Evolutionary conservation across 2,888 invertebrate genomes (phyloP).

Genomic region (Pollenia griseotomentosa): DNA sequence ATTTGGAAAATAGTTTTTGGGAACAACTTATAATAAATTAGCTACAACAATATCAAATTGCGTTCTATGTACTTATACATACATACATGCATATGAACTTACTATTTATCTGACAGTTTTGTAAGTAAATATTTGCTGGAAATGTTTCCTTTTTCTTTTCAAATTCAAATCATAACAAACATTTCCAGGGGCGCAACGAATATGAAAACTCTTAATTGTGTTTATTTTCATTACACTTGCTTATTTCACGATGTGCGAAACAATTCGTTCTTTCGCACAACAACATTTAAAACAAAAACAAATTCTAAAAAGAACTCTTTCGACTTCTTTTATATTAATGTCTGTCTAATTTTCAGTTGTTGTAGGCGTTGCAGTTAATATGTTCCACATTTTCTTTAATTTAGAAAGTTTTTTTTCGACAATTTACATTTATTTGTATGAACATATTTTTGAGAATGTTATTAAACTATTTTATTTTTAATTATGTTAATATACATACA

Average conservation of each 20-base stretch:
- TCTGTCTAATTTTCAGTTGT: constrained; percentile 21
- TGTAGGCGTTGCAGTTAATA: constrained; percentile 64
- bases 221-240: neutral
- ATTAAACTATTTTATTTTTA: too few relatives aligned
- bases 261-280: too few relatives aligned
- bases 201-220: neutral
- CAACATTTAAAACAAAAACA: too few relatives aligned
- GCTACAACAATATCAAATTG: neutral
- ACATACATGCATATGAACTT: too few relatives aligned
- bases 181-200: neutral
- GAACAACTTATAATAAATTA: neutral
- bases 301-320: too few relatives aligned
- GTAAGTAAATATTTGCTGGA: neutral
- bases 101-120: neutral
- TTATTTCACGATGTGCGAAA: neutral
- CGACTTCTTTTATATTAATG: neutral
- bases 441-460: too few relatives aligned
- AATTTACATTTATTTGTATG: too few relatives aligned
- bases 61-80: neutral
- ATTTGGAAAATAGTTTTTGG: neutral
- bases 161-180: neutral
- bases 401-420: neutral
- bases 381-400: constrained; percentile 50
- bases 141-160: neutral
- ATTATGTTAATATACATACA: too few relatives aligned